Conservation (phyloP, 2,797 vertebrate genomes). For the Lacerta agilis region DNA sequence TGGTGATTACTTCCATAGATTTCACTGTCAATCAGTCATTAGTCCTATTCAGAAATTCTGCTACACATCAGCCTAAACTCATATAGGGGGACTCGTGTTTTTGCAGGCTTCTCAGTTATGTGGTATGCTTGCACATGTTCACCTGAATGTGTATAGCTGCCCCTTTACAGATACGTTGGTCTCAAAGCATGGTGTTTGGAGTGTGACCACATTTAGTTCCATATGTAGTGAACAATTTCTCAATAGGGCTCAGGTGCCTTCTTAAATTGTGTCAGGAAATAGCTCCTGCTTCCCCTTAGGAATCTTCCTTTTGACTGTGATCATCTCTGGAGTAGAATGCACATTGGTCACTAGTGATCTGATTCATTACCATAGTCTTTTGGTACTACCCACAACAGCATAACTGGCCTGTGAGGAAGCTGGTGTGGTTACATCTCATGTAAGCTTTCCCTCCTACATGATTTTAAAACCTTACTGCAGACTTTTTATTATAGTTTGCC, state of each 20-base stretch:
- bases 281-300: neutral
- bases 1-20: neutral
- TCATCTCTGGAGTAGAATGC: neutral
- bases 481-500: neutral
- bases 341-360: neutral
- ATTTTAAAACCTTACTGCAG: neutral
- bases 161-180: neutral
- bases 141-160: neutral
- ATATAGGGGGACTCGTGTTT: neutral
- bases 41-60: neutral
- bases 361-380: neutral
- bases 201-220: neutral
- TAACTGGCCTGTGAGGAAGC: neutral
- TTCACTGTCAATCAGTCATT: neutral
- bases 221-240: neutral
- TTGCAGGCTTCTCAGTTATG: neutral
- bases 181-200: neutral
- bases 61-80: neutral
- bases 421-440: neutral
- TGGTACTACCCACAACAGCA: neutral
- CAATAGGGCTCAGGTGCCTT: neutral
- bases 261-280: neutral
- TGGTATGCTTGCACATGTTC: neutral
- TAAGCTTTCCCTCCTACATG: neutral
- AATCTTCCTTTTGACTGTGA: neutral